A percentile compares a stretch with the other conserved stretches of the same genome.
phyloP scores from a whole-genome alignment of 1,140 invertebrate species.

The Akabosia matsudoensis region DNA sequence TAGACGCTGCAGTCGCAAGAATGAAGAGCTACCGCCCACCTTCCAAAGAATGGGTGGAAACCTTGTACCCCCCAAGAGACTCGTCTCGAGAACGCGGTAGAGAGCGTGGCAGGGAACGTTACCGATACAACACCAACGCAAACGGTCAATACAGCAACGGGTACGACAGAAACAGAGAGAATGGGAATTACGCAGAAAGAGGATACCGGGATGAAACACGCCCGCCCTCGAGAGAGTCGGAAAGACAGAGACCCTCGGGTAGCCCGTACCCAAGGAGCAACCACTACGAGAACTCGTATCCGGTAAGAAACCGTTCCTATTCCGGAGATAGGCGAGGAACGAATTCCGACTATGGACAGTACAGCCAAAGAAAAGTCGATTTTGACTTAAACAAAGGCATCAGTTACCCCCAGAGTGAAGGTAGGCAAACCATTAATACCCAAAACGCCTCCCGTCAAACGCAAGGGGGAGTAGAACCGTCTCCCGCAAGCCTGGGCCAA shows the following conservation, averaged over 20 bases:
- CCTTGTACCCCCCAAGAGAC: not conserved
- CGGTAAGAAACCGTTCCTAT: no score
- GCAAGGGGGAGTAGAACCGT: not conserved
- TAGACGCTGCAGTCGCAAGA: not conserved
- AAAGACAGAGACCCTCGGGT: no score
- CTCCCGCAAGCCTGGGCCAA: not conserved
- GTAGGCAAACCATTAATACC: not conserved
- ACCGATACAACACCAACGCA: not conserved
- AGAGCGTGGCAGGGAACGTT: not conserved
- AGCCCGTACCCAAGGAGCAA: no score
- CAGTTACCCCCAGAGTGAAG: not conserved
- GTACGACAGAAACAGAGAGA: no score
- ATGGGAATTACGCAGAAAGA: conserved; percentile 2
- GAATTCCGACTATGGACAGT: no score
- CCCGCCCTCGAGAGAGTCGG: no score
- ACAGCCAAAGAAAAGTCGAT: not conserved
- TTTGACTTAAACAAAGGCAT: not conserved
- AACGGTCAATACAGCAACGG: no score
- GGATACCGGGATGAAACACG: no score
- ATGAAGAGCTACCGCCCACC: not conserved
- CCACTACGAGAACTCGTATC: no score
- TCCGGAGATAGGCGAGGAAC: no score
- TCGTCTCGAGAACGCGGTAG: not conserved
- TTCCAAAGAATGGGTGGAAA: not conserved
- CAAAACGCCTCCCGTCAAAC: not conserved